These are phyloP conservation scores for Aromia moschata DNA, from an alignment of 2,888 invertebrate species.

Conservation along the genomic window DNA sequence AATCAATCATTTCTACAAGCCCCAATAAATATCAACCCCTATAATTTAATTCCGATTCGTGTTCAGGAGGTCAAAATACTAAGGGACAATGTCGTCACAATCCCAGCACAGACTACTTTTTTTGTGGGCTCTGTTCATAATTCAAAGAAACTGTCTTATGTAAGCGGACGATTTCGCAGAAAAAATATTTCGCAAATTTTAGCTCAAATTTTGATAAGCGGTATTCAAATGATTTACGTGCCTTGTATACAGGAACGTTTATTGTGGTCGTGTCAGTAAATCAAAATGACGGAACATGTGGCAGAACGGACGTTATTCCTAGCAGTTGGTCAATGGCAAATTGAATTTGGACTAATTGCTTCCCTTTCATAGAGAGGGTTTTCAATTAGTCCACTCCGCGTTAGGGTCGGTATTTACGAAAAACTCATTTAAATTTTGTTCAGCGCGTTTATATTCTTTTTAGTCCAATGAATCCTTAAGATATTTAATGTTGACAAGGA, in stretches of 20 bases:
- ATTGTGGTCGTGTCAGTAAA: background rate
- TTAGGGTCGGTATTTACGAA: background rate
- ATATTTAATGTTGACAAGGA: no score
- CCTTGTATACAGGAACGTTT: background rate
- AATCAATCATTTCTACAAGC: no score
- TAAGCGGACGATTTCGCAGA: background rate
- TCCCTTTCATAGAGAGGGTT: background rate
- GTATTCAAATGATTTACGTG: background rate
- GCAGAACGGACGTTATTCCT: background rate
- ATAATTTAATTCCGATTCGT: no score
- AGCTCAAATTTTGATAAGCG: background rate
- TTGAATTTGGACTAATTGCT: background rate
- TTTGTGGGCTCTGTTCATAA: no score
- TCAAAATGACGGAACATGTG: background rate
- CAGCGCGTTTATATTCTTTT: no score
- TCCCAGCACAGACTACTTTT: no score
- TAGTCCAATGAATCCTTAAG: no score
- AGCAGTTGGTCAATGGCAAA: background rate
- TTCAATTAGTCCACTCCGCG: background rate
- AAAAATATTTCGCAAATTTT: background rate
- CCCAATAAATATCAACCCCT: no score
- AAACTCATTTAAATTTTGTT: background rate
- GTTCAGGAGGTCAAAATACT: no score
- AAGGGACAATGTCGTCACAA: no score
- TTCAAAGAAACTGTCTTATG: no score